These are phyloP conservation scores for Psilopsiagon aurifrons DNA, from an alignment of 2,113 vertebrate species.

Conservation along the genomic window DNA sequence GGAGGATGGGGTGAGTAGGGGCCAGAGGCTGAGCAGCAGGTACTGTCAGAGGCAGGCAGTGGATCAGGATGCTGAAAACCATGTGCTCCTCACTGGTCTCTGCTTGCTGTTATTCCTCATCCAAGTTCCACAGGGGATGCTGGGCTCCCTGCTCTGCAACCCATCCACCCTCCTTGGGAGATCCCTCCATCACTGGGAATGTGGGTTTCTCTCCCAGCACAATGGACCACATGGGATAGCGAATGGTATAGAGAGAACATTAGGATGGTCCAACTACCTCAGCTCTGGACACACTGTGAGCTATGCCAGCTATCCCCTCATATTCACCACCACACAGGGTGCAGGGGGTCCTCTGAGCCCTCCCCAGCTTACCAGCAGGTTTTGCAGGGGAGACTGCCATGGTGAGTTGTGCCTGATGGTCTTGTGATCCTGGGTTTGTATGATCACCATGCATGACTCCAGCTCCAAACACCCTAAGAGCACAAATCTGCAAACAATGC, in stretches of 20 bases:
- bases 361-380: background rate
- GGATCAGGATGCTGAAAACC: background rate
- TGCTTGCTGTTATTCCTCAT: background rate
- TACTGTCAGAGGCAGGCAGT: background rate
- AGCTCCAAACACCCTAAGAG: background rate
- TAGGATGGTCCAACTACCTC: background rate
- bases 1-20: background rate
- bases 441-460: background rate
- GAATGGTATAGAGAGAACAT: background rate
- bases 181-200: background rate
- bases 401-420: background rate
- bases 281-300: background rate
- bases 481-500: background rate
- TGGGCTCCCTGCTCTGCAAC: background rate
- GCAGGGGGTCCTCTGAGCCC: background rate
- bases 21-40: background rate
- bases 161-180: accelerated
- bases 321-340: accelerated
- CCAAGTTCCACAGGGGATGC: background rate
- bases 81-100: background rate
- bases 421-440: background rate
- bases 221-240: accelerated
- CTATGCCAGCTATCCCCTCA: background rate
- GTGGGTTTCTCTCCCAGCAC: background rate
- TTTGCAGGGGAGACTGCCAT: background rate